phyloP scores from a whole-genome alignment of 1,140 invertebrate species.

The Ericerus pela region DNA sequence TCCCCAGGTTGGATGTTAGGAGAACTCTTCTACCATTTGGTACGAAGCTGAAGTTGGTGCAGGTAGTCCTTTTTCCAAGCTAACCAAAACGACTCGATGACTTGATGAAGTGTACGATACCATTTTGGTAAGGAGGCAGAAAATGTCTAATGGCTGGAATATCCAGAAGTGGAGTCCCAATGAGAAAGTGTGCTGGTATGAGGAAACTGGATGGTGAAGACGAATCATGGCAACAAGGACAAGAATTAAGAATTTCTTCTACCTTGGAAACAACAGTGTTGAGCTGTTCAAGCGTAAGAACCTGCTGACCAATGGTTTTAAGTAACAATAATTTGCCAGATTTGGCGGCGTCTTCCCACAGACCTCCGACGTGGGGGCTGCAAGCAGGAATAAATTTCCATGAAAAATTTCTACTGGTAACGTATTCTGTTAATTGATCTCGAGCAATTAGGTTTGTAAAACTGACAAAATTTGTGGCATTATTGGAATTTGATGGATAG shows the following conservation, averaged over 20 bases:
- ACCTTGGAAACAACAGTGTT: constrained; percentile 22
- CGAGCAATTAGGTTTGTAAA: constrained; percentile 3
- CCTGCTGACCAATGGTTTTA: constrained; percentile 20
- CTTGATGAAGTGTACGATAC: neutral
- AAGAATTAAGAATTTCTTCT: constrained; percentile 25
- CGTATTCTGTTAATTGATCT: neutral
- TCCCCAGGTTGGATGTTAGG: constrained; percentile 16
- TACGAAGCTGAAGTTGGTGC: constrained; percentile 22
- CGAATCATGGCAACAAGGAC: constrained; percentile 16
- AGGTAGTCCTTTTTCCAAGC: constrained; percentile 29
- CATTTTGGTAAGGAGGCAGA: too few relatives aligned
- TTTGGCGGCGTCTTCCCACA: constrained; percentile 29
- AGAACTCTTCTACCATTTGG: constrained; percentile 21
- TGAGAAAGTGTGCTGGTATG: constrained; percentile 21
- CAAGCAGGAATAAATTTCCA: constrained; percentile 24
- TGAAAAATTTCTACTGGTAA: neutral
- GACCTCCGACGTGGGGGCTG: constrained; percentile 28
- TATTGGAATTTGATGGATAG: too few relatives aligned
- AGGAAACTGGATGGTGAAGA: constrained; percentile 13
- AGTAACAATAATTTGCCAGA: constrained; percentile 27
- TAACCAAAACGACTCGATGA: constrained; percentile 23
- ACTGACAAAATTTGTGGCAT: too few relatives aligned
- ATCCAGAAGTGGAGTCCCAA: constrained; percentile 17
- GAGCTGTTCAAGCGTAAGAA: constrained; percentile 26
- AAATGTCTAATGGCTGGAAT: neutral